Evolutionary conservation across 2,113 vertebrate species (phyloP), one percentile per base, ranked within the genome.

Genomic region (Dipodomys spectabilis): DNA sequence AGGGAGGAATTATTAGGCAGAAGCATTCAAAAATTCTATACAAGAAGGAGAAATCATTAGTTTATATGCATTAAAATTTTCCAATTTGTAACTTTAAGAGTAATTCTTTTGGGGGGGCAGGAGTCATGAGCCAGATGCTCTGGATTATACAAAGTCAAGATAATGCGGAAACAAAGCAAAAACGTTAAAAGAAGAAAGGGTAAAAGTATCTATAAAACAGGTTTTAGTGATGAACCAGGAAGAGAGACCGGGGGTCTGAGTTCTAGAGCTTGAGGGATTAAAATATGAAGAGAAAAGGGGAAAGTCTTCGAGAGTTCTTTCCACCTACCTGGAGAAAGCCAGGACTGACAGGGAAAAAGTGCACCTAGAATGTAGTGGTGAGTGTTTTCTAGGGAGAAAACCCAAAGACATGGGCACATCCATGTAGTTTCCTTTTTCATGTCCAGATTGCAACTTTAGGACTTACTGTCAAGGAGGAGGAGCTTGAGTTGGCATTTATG

Each of bases 361-460:
- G 7, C 7, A 65, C 65, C 73, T 71, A 15, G 60, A 71, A 60
- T 53, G 27, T 23, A 15, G 25, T 28, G 12, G 7, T 62, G 7
- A 68, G 20, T 57, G 12, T 22, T 71, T 90, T 87, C 45, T 69
- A 86, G 20, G 71, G 44, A 88, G 80, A 78, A 79, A 90, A 93
- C 30, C 12, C 27, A 49, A 90, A 80, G 68, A 69, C 25, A 22
- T 44, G 22, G 65, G 30, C 25, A 72, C 0, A 0, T 57, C 49
- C 30, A 94, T 71, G 7, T n/a, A 45, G 32, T 80, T 57, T 69
- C 19, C 57, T 30, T 78, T 84, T 35, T 74, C 28, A 39, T 6
- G 53, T 35, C 30, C 67, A 82, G 71, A 45, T 39, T 73, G 3
- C 39, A 75, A 79, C 45, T 22, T 28, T 90, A 57, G 53, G 30